Percentiles rank a stretch among this genome's conserved stretches.
Evolutionary conservation across 2,113 vertebrate genomes (phyloP).

Genomic region (Nibea albiflora): DNA sequence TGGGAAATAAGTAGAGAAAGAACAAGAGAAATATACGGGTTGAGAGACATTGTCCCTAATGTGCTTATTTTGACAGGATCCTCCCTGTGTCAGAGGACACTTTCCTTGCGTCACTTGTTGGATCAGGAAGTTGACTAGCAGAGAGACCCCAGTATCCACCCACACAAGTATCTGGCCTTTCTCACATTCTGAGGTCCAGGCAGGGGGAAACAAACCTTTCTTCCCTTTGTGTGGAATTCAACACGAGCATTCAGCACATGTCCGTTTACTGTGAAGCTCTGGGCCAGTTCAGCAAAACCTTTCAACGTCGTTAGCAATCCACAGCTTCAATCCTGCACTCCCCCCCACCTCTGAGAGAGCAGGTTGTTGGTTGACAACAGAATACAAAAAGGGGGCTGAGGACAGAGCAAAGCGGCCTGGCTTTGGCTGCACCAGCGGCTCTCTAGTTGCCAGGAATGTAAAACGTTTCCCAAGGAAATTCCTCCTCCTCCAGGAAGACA

Average conservation of each 20-base stretch:
- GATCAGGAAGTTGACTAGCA: slow-evolving; percentile 53
- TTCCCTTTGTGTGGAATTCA: slow-evolving; percentile 69
- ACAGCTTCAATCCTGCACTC: slow-evolving; percentile 1
- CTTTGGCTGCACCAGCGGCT: slow-evolving; percentile 40
- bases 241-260: slow-evolving; percentile 51
- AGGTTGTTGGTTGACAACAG: slow-evolving; percentile 69
- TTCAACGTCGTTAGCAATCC: slow-evolving; percentile 46
- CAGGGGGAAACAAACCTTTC: slow-evolving; percentile 60
- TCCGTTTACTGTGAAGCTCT: slow-evolving; percentile 21
- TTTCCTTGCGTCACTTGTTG: slow-evolving; percentile 54
- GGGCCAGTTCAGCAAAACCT: slow-evolving; percentile 60
- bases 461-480: slow-evolving; percentile 79
- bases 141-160: slow-evolving; percentile 68
- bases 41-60: slow-evolving; percentile 60
- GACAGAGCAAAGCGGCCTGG: slow-evolving; percentile 14
- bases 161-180: slow-evolving; percentile 67
- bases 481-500: slow-evolving; percentile 74
- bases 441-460: slow-evolving; percentile 73
- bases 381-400: slow-evolving; percentile 18
- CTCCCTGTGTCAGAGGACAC: slow-evolving; percentile 66
- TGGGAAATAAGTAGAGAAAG: slow-evolving; percentile 69
- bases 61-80: slow-evolving; percentile 75
- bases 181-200: slow-evolving; percentile 65
- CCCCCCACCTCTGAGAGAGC: not conserved
- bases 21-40: slow-evolving; percentile 63